These are phyloP conservation scores for Cheiracanthium punctorium DNA, from an alignment of 2,888 invertebrate genomes.

Conservation along the genomic window DNA sequence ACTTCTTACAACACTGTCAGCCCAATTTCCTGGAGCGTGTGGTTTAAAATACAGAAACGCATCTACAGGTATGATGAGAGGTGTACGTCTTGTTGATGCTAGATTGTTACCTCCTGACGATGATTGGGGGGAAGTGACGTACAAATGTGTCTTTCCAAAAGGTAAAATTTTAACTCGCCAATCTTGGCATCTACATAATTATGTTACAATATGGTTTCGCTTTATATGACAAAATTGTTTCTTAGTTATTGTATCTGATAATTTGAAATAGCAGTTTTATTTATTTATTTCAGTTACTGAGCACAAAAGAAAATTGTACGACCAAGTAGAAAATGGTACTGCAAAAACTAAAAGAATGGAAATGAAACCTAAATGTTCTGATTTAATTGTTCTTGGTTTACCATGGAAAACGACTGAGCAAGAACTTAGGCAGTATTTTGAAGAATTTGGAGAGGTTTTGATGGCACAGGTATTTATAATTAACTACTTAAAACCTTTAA, in stretches of 20 bases:
- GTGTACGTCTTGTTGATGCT: slow-evolving; percentile 92
- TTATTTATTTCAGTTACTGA: slow-evolving; percentile 80
- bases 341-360: slow-evolving; percentile 97
- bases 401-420: slow-evolving; percentile 99
- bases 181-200: too few relatives aligned
- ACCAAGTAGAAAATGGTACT: slow-evolving; percentile 86
- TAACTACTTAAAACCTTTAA: too few relatives aligned
- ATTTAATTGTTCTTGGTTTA: slow-evolving; percentile 96
- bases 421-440: slow-evolving; percentile 95
- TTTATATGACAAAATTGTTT: too few relatives aligned
- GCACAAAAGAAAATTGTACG: slow-evolving; percentile 97
- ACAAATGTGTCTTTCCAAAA: slow-evolving; percentile 83
- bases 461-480: slow-evolving; percentile 88
- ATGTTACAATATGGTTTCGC: too few relatives aligned
- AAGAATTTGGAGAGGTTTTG: slow-evolving; percentile 96
- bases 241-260: too few relatives aligned
- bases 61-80: slow-evolving; percentile 90
- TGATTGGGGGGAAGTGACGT: slow-evolving; percentile 86
- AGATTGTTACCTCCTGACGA: slow-evolving; percentile 93
- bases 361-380: slow-evolving; percentile 92
- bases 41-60: slow-evolving; percentile 97
- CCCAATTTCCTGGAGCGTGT: slow-evolving; percentile 97
- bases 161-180: slow-evolving; percentile 75
- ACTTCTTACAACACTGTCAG: slow-evolving; percentile 93
- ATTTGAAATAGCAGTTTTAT: too few relatives aligned